These are phyloP conservation scores for Dipodomys merriami DNA, from an alignment of 2,113 vertebrate genomes.

Conservation along the genomic window DNA sequence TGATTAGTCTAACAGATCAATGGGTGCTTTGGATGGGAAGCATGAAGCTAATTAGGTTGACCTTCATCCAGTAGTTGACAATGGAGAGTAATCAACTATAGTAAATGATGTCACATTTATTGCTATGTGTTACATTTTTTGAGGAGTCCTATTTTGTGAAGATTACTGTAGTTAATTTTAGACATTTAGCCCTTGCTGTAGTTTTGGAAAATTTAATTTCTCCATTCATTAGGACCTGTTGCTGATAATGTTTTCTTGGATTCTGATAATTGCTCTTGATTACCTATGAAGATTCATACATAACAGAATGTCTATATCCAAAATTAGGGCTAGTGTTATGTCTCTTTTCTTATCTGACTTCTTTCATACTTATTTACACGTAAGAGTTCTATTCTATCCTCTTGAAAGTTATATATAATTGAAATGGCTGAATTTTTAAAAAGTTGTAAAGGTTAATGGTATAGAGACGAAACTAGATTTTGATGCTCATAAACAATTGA, in stretches of 20 bases:
- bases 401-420: neutral
- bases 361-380: neutral
- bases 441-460: neutral
- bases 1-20: rapidly evolving
- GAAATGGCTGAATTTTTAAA: neutral
- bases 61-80: neutral
- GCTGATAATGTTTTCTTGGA: neutral
- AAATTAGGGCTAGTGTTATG: neutral
- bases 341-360: conserved; percentile 5
- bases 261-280: neutral
- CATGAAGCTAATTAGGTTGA: neutral
- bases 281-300: neutral
- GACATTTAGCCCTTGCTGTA: neutral
- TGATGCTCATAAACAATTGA: neutral
- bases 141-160: neutral
- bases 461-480: neutral
- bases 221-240: neutral
- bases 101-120: neutral
- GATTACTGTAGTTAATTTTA: neutral
- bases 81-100: neutral
- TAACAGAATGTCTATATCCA: neutral
- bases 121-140: neutral
- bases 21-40: neutral
- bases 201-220: neutral
- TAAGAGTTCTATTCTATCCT: neutral